Evolutionary conservation across 2,113 vertebrate species (phyloP).

Genomic region (Leucoraja erinaceus): DNA sequence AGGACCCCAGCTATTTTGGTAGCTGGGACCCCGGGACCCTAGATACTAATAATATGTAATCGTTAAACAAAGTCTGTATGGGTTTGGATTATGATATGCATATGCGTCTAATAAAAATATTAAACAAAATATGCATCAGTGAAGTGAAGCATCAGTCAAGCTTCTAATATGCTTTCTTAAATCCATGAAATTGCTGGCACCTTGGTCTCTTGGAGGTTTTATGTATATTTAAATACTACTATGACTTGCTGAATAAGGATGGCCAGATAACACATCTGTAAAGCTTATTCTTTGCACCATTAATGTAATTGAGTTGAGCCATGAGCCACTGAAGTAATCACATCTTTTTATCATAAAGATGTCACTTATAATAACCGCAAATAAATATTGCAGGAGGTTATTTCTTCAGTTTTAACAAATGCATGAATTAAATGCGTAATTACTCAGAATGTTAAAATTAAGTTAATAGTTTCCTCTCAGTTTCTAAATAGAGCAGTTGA

Average conservation of each 20-base stretch:
- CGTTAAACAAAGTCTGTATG: no score
- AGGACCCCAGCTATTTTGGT: no score
- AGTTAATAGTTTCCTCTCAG: background rate
- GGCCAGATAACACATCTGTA: background rate
- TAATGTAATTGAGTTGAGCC: background rate
- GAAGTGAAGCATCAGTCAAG: no score
- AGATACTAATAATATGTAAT: no score
- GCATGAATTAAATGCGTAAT: background rate
- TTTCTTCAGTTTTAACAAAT: background rate
- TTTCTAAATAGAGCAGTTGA: background rate
- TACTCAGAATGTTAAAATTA: background rate
- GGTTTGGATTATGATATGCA: no score
- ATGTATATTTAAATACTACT: background rate
- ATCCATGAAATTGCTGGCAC: background rate
- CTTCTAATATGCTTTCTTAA: background rate
- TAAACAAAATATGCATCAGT: background rate
- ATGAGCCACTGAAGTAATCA: background rate
- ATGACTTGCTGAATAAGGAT: background rate
- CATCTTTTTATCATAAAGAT: background rate
- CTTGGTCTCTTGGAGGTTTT: no score
- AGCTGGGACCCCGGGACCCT: no score
- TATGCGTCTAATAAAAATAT: no score
- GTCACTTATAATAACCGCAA: background rate
- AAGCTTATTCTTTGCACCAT: background rate
- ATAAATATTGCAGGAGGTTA: background rate